Percentiles rank a stretch among this genome's conserved stretches.
These are phyloP conservation scores for Daboia siamensis DNA, from an alignment of 2,113 vertebrate genomes.

Conservation along the genomic window DNA sequence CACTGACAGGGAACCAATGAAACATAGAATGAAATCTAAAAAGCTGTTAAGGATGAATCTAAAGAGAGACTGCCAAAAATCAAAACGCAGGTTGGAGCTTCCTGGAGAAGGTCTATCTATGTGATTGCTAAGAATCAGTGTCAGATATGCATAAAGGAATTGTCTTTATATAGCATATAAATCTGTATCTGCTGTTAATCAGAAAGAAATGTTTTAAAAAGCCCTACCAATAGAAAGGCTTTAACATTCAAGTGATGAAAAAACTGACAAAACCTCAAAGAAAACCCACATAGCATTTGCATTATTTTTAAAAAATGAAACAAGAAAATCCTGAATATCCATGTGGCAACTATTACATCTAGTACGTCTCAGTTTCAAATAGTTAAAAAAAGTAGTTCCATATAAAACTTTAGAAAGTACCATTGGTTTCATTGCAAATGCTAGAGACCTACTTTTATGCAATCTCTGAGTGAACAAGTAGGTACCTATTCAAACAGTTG, in stretches of 20 bases:
- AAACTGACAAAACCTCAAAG: neutral
- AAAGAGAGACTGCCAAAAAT: neutral
- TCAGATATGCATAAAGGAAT: neutral
- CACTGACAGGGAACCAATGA: neutral
- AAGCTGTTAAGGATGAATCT: neutral
- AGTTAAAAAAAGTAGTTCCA: neutral
- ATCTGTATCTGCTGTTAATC: neutral
- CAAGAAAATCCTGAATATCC: neutral
- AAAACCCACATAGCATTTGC: neutral
- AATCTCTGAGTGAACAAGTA: neutral
- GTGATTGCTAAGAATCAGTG: neutral
- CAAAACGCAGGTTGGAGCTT: neutral
- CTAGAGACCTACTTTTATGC: neutral
- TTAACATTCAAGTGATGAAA: slow-evolving; percentile 22
- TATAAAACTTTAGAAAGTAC: neutral
- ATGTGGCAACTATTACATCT: neutral
- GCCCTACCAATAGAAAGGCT: neutral
- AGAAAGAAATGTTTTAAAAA: neutral
- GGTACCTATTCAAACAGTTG: neutral
- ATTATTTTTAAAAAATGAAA: neutral
- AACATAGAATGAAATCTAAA: neutral
- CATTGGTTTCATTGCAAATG: neutral
- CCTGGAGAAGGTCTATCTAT: neutral
- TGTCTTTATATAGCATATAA: neutral
- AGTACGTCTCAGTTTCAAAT: neutral